Evolutionary conservation across 2,113 vertebrate genomes (phyloP).

Genomic region (Pedionomus torquatus): DNA sequence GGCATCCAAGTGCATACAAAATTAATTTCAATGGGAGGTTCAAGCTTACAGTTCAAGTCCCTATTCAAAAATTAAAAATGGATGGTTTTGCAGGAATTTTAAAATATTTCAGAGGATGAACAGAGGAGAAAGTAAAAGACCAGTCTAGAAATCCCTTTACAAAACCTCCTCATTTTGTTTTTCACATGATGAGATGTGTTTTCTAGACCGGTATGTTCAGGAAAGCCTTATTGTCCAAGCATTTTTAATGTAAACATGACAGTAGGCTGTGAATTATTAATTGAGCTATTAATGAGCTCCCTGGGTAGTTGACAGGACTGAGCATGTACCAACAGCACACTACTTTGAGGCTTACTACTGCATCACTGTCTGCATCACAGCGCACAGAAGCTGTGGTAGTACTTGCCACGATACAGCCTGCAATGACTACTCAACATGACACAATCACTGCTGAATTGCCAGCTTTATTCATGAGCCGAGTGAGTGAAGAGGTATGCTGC

Average conservation of each 20-base stretch:
- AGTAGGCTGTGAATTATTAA: neutral
- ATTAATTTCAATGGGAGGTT: neutral
- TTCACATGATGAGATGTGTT: neutral
- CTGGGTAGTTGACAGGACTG: neutral
- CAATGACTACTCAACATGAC: neutral
- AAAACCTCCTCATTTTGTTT: neutral
- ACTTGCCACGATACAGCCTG: neutral
- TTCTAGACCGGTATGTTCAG: neutral
- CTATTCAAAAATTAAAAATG: neutral
- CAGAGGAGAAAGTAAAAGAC: neutral
- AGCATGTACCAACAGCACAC: neutral
- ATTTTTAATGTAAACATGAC: neutral
- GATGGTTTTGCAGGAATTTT: neutral
- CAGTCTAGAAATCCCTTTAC: neutral
- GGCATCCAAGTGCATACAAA: neutral
- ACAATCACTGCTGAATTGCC: fast-evolving
- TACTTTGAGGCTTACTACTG: neutral
- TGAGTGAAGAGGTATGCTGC: neutral
- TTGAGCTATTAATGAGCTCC: neutral
- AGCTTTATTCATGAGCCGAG: neutral
- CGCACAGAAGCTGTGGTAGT: neutral
- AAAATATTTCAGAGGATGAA: neutral
- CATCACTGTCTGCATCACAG: neutral
- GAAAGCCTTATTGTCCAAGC: neutral
- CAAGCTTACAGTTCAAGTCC: neutral